Conservation (phyloP, 2,113 vertebrate genomes). For the Xenopus tropicalis region DNA sequence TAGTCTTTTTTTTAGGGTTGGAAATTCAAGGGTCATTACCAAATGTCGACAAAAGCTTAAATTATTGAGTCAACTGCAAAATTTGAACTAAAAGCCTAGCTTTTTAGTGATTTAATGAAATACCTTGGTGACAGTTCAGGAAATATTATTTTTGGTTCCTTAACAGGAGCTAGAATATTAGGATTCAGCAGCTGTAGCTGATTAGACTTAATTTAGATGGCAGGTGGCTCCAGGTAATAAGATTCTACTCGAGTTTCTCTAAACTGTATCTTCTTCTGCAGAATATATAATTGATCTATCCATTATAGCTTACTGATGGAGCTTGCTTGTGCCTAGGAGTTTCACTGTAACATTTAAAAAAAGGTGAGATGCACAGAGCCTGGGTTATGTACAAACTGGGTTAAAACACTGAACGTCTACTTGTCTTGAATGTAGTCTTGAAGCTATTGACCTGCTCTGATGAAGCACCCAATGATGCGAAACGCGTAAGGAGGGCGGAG, state of each 20-base stretch:
- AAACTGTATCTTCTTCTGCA: conserved; percentile 60
- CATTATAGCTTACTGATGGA: background rate
- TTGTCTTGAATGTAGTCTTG: too few species aligned
- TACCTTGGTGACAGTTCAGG: conserved; percentile 64
- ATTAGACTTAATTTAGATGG: conserved; percentile 67
- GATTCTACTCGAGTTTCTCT: conserved; percentile 62
- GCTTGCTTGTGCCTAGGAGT: too few species aligned
- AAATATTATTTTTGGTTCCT: conserved; percentile 66
- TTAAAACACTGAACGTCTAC: too few species aligned
- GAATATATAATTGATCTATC: conserved; percentile 42
- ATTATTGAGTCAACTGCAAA: conserved; percentile 71
- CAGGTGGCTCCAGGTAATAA: conserved; percentile 72
- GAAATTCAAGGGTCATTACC: conserved; percentile 51
- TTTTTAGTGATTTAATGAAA: conserved; percentile 67
- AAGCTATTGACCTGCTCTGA: too few species aligned
- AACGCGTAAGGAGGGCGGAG: too few species aligned
- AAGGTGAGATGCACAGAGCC: too few species aligned
- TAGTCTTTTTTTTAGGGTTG: conserved; percentile 47
- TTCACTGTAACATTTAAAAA: too few species aligned
- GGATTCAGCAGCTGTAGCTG: conserved; percentile 65
- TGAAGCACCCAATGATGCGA: too few species aligned
- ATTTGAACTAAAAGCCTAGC: conserved; percentile 64
- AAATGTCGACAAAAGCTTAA: conserved; percentile 63
- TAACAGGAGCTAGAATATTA: conserved; percentile 64
- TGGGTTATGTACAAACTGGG: too few species aligned